Evolutionary conservation across 2,888 invertebrate genomes (phyloP), one percentile per base, ranked within the genome.

Genomic region (Malthinus flaveolus): DNA sequence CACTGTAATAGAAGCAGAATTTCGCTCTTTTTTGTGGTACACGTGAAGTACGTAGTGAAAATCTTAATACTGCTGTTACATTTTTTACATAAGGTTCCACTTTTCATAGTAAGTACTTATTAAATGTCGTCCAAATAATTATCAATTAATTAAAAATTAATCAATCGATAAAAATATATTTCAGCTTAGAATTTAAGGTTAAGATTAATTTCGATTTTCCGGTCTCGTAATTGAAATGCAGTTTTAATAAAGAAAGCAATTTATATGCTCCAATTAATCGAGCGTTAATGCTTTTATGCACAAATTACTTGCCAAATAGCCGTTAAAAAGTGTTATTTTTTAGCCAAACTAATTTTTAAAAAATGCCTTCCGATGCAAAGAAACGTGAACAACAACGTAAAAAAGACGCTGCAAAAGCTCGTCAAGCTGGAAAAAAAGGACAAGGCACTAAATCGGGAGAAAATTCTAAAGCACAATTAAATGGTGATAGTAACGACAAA

Each of bases 281-380:
- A 23, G 13, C 23, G 39, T 15, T 42, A 15, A 13, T 23, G 39
- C 15, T 23, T 23, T 42, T 42, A 42, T 42, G 13, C 15, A 42
- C 11, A 6, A 42, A 42, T n/a, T 42, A 15, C 10, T 9, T n/a
- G 5, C 2, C n/a, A 9, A 42, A 9, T 42, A 15, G 39, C 15
- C 15, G 13, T 42, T 15, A 42, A 23, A n/a, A n/a, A n/a, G n/a
- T n/a, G n/a, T n/a, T n/a, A n/a, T n/a, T 42, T 42, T 42, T 42
- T 45, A 45, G 32, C 31, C 5, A 5, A 23, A 23, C 23, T 23
- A 23, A 2, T 42, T 42, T 42, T 42, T n/a, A n/a, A n/a, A 42
- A 42, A 42, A 99, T 99, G 99, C 97, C 99, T 78, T 99, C 99
- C 72, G 98, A 98, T 81, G 90, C 97, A 33, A 98, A 99, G 81